Evolutionary conservation across 1,140 invertebrate species (phyloP), one percentile per base, ranked within the genome.

Genomic region (Tetramorium parvispinum): DNA sequence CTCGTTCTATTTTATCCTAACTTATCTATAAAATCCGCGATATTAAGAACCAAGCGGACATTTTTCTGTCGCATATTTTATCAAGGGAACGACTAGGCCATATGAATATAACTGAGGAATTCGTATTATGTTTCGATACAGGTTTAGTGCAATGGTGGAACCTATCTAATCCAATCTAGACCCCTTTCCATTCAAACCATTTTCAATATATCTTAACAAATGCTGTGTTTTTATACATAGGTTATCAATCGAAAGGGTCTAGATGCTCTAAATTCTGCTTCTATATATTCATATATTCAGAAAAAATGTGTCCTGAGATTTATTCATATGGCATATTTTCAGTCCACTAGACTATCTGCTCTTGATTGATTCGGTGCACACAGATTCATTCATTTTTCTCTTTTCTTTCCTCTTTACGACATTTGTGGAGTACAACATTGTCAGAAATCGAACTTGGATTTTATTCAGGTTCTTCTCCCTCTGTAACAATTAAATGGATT

Each of bases 401-500:
- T 43, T 78, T 68, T n/a, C 16, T 51, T 65, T 51, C 18, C 24
- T 59, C 43, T 68, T 71, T 59, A 70, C 65, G 75, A 21, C 88
- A 46, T 88, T 68, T 85, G 77, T 85, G 61, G 76, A 68, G 40
- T 77, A 66, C 76, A 55, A 73, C 49, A 18, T 77, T 81, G 21
- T 49, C 59, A 53, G 71, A 82, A 77, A 71, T 53, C 16, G 11
- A 6, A 49, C 6, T 57, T 55, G 18, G 71, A 86, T 63, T 91
- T 88, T 94, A 94, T 93, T 93, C 93, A 3, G 92, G 91, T 86
- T 94, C 93, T 27, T 94, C 93, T 5, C 92, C 92, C 13, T 94
- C 93, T 93, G 63, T 57, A 90, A 92, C 24, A 43, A 66, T 79
- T 40, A 73, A 66, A 73, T 49, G 7, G 16, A 21, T 0, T 49